A percentile compares a stretch with the other conserved stretches of the same genome.
Conservation (phyloP, 2,888 invertebrate genomes). For the Liopterus haemorrhoidalis region DNA sequence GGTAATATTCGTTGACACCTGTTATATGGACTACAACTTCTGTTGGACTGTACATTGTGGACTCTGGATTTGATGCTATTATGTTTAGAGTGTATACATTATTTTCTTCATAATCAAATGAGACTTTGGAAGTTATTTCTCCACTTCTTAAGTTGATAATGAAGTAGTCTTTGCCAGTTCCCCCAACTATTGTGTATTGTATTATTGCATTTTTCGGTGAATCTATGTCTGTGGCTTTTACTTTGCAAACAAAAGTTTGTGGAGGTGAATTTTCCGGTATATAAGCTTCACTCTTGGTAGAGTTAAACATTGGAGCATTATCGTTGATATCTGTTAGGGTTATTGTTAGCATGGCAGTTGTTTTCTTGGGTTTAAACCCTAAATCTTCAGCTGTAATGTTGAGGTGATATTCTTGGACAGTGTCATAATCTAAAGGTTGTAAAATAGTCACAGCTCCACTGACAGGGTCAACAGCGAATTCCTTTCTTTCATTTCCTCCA, state of each 20-base stretch:
- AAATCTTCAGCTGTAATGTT: constrained; percentile 84
- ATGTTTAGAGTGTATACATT: constrained; percentile 68
- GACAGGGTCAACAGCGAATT: constrained; percentile 71
- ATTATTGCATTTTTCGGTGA: constrained; percentile 82
- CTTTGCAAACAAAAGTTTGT: constrained; percentile 67
- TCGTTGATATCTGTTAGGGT: constrained; percentile 90
- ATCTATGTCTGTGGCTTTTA: constrained; percentile 77
- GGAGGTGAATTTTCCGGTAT: constrained; percentile 76
- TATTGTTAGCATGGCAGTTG: constrained; percentile 76
- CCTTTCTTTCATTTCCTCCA: constrained; percentile 72
- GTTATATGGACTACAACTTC: constrained; percentile 69
- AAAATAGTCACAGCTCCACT: constrained; percentile 76
- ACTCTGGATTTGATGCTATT: constrained; percentile 81
- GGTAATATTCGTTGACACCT: constrained; percentile 84
- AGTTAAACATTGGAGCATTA: constrained; percentile 82
- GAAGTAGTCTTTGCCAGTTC: constrained; percentile 68
- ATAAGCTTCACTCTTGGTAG: constrained; percentile 67
- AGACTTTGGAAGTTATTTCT: constrained; percentile 63
- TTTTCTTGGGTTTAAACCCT: constrained; percentile 70
- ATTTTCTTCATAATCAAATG: constrained; percentile 84
- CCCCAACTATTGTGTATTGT: constrained; percentile 74
- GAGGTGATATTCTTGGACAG: constrained; percentile 73
- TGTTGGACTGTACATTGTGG: constrained; percentile 69
- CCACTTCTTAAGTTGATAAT: constrained; percentile 72
- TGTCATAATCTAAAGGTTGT: constrained; percentile 80